Conservation (phyloP, 2,797 vertebrate genomes). For the Alauda arvensis region DNA sequence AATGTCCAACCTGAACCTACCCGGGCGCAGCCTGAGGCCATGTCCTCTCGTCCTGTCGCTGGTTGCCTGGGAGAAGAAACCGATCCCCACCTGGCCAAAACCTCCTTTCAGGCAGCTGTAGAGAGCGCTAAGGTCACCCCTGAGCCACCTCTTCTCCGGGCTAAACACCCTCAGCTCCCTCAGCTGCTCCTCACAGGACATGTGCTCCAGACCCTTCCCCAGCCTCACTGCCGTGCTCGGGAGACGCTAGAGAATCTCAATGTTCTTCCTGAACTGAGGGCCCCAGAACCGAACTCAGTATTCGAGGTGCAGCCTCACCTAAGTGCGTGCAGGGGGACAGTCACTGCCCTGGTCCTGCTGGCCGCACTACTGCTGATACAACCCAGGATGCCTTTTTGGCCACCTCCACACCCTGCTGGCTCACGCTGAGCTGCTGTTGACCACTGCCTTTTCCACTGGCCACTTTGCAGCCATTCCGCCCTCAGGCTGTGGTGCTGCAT, state of each 20-base stretch:
- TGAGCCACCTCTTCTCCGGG: not conserved
- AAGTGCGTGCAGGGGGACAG: no score
- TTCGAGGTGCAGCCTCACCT: not conserved
- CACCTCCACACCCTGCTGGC: not conserved
- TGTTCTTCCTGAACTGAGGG: not conserved
- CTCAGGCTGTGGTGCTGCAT: no score
- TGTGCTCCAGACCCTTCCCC: not conserved
- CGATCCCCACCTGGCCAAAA: fast-evolving
- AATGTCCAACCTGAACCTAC: not conserved
- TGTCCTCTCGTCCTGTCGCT: not conserved
- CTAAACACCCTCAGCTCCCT: not conserved
- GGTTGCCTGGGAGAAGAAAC: not conserved
- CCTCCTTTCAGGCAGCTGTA: not conserved
- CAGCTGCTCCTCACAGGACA: not conserved
- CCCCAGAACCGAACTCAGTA: not conserved
- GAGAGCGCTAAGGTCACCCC: not conserved
- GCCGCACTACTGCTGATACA: not conserved
- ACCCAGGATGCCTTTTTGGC: not conserved
- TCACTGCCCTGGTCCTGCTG: not conserved
- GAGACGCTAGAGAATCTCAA: fast-evolving
- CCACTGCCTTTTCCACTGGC: not conserved
- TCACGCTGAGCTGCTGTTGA: not conserved
- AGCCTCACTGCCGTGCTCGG: not conserved
- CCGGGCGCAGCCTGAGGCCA: not conserved
- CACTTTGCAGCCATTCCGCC: not conserved